Percentiles rank a stretch among this genome's conserved stretches.
phyloP scores from a whole-genome alignment of 2,113 vertebrate genomes.

The Vulpes ferrilata region DNA sequence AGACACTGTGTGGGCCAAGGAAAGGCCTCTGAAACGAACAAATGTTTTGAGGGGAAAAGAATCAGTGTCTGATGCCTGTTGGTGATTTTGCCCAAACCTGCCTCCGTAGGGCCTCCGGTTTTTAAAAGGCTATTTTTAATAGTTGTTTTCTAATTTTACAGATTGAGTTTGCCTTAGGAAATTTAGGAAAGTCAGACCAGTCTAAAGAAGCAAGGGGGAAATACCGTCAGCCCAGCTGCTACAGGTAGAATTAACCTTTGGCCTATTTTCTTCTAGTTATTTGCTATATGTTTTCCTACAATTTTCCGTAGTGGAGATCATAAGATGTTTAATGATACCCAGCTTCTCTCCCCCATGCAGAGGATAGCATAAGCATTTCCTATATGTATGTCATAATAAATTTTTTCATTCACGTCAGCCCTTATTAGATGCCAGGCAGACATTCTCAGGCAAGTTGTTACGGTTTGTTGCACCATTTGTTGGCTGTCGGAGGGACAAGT shows the following conservation, averaged over 20 bases:
- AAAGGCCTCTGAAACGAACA: neutral
- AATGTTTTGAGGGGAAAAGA: neutral
- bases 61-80: neutral
- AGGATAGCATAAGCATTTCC: neutral
- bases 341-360: neutral
- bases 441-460: neutral
- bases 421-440: neutral
- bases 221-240: neutral
- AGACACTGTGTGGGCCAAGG: neutral
- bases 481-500: neutral
- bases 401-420: neutral
- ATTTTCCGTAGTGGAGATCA: constrained; percentile 1
- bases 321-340: neutral
- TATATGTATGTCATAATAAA: neutral
- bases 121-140: neutral
- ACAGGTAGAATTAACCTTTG: constrained; percentile 36
- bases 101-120: neutral
- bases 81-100: neutral
- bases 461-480: neutral
- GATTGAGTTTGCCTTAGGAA: constrained; percentile 6
- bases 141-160: neutral
- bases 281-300: neutral
- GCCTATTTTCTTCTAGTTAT: neutral
- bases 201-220: neutral
- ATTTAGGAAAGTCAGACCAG: neutral